Evolutionary conservation across 23 tunicate genomes (phyloP).

Genomic region (Clavelina lepadiformis): DNA sequence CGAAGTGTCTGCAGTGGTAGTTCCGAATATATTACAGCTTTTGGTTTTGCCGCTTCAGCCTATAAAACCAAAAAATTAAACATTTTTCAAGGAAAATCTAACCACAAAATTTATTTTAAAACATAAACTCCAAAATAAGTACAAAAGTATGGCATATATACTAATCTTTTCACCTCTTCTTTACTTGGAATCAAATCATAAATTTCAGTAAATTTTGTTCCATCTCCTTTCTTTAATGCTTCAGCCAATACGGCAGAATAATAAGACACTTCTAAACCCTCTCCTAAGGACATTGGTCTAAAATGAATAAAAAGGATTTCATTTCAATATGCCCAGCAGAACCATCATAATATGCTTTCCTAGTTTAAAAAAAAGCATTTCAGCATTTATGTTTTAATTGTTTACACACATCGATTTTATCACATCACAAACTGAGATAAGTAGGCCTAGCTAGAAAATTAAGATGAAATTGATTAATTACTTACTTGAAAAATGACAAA

Average conservation of each 20-base stretch:
- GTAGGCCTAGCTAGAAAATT: too few relatives aligned
- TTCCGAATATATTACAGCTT: neutral
- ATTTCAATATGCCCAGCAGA: too few relatives aligned
- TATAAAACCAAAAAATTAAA: constrained; percentile 1
- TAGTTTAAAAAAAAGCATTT: too few relatives aligned
- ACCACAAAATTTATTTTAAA: neutral
- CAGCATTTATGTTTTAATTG: too few relatives aligned
- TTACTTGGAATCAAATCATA: constrained; percentile 22
- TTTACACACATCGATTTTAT: too few relatives aligned
- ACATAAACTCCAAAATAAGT: neutral
- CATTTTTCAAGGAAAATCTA: too few relatives aligned
- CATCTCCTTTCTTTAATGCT: constrained; percentile 31
- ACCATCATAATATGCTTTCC: too few relatives aligned
- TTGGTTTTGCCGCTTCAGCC: constrained; percentile 10
- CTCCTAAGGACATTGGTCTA: constrained; percentile 30
- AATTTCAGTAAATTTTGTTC: constrained; percentile 23
- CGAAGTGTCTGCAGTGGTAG: constrained; percentile 3
- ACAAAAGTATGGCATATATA: neutral
- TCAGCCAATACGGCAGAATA: constrained; percentile 39
- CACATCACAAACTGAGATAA: too few relatives aligned
- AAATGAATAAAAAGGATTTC: too few relatives aligned
- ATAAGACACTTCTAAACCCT: constrained; percentile 18
- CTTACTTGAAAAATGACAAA: too few relatives aligned
- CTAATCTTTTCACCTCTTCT: constrained; percentile 12
- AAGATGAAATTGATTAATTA: too few relatives aligned